Conservation (phyloP, 1,140 invertebrate genomes). For the Zaprionus kolodkinae region DNA sequence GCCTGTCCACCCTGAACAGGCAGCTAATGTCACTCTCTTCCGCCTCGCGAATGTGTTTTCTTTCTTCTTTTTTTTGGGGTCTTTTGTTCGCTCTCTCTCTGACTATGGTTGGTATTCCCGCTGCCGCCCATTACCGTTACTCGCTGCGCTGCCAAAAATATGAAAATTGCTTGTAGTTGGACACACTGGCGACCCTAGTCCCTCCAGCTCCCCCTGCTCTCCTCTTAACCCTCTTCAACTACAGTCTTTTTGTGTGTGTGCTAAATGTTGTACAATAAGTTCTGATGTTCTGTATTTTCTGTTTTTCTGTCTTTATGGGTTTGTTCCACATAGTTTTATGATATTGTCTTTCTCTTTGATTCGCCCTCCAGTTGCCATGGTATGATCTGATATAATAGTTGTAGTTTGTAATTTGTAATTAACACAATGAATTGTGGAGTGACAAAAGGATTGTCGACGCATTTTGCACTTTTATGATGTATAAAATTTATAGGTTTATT, state of each 20-base stretch:
- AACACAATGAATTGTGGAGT: constrained; percentile 54
- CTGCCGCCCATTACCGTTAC: neutral
- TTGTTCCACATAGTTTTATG: constrained; percentile 57
- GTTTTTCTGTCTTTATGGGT: constrained; percentile 32
- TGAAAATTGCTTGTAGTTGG: constrained; percentile 63
- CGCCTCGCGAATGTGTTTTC: constrained; percentile 50
- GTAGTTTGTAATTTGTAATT: constrained; percentile 48
- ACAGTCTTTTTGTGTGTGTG: constrained; percentile 40
- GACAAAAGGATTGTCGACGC: neutral
- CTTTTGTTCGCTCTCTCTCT: constrained; percentile 44
- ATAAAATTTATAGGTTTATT: neutral
- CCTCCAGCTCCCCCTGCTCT: neutral
- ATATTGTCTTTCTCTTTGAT: constrained; percentile 55
- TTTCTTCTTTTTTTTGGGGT: neutral
- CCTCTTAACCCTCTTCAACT: constrained; percentile 3
- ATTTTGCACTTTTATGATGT: neutral
- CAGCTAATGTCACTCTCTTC: constrained; percentile 54
- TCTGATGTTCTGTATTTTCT: constrained; percentile 28
- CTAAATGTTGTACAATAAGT: constrained; percentile 54
- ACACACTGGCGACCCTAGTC: constrained; percentile 11
- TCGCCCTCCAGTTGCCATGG: constrained; percentile 5
- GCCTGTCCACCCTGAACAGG: neutral
- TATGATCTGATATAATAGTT: constrained; percentile 31
- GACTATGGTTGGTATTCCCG: neutral
- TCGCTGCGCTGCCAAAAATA: constrained; percentile 58